A percentile compares a stretch with the other conserved stretches of the same genome.
phyloP scores from a whole-genome alignment of 2,888 invertebrate species.

The Sarcophaga rosellei region DNA sequence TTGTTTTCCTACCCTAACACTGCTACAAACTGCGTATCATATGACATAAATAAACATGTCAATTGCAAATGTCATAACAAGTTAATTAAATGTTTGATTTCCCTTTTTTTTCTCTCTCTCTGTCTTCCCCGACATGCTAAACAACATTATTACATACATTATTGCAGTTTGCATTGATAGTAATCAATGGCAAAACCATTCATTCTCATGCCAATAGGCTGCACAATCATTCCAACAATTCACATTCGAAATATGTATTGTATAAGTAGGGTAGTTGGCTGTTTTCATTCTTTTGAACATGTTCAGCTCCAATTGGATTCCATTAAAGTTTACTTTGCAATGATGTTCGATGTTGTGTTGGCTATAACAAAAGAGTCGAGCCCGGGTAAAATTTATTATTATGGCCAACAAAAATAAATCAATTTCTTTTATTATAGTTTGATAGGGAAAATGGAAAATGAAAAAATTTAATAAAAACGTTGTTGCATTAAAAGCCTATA shows the following conservation, averaged over 20 bases:
- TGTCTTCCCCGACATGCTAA: constrained; percentile 14
- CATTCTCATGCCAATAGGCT: too few species aligned
- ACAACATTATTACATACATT: constrained; percentile 40
- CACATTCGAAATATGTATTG: too few species aligned
- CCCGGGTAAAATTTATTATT: neutral
- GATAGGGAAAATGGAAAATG: neutral
- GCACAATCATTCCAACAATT: too few species aligned
- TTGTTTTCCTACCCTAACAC: neutral
- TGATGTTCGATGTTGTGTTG: neutral
- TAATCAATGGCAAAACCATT: neutral
- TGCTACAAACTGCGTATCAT: neutral
- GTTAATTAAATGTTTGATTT: constrained; percentile 55
- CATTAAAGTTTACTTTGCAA: neutral
- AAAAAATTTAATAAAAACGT: neutral
- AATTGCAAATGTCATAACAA: constrained; percentile 64
- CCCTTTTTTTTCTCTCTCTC: too few species aligned
- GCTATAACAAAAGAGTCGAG: neutral
- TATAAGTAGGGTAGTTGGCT: too few species aligned
- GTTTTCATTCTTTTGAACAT: too few species aligned
- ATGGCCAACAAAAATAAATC: neutral
- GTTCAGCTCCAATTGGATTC: neutral
- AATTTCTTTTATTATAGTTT: neutral
- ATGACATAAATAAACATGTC: constrained; percentile 49
- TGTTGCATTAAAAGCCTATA: neutral
- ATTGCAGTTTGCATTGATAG: constrained; percentile 49